A percentile compares a stretch with the other conserved stretches of the same genome.
These are phyloP conservation scores for Hecatera dysodea DNA, from an alignment of 2,888 invertebrate genomes.

Conservation along the genomic window DNA sequence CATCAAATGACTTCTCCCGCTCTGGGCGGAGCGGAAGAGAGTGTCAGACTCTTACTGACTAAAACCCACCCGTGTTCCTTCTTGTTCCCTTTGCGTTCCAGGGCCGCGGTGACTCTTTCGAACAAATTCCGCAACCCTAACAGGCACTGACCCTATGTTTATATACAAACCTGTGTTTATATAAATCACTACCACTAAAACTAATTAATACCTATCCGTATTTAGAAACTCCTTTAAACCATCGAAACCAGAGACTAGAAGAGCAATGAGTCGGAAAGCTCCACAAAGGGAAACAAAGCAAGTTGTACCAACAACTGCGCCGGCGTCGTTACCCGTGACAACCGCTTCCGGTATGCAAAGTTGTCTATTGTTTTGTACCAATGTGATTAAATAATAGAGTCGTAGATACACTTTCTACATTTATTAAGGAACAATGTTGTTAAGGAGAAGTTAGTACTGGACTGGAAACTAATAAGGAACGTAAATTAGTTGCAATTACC, in stretches of 20 bases:
- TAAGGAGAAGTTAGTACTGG: constrained; percentile 5
- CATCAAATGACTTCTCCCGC: too few species aligned
- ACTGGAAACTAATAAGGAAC: too few species aligned
- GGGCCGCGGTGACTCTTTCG: too few species aligned
- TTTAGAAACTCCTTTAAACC: background rate
- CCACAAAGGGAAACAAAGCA: constrained; percentile 38
- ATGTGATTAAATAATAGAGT: constrained; percentile 53
- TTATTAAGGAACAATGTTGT: constrained; percentile 18
- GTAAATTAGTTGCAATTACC: too few species aligned
- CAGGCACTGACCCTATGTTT: too few species aligned
- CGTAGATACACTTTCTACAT: constrained; percentile 46
- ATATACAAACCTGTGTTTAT: too few species aligned
- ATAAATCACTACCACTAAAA: background rate
- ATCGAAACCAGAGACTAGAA: background rate
- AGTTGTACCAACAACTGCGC: constrained; percentile 17
- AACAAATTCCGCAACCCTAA: too few species aligned
- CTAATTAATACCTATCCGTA: constrained; percentile 3
- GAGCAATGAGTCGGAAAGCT: constrained; percentile 29
- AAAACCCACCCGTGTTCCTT: too few species aligned
- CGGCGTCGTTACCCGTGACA: constrained; percentile 51
- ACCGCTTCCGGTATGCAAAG: constrained; percentile 50
- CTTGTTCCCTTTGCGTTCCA: too few species aligned
- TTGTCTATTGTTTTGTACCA: constrained; percentile 49
- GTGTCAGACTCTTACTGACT: too few species aligned
- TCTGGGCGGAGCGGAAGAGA: too few species aligned